These are phyloP conservation scores for Heliconius hewitsoni DNA, from an alignment of 1,140 invertebrate genomes.

Conservation along the genomic window DNA sequence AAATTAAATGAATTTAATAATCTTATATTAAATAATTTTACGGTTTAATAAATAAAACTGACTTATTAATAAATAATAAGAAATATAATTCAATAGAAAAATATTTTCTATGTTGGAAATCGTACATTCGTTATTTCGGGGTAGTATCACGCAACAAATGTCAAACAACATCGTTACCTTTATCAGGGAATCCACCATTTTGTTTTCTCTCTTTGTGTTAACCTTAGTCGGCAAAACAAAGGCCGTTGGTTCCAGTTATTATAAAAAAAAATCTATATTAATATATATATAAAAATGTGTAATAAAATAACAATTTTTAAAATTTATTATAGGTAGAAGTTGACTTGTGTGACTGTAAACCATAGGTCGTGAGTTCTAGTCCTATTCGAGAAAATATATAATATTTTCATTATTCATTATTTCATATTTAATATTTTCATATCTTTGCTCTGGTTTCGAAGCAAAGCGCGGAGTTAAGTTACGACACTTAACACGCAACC, in stretches of 20 bases:
- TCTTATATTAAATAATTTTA: neutral
- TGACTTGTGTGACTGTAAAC: no score
- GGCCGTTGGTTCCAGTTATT: neutral
- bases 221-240: constrained; percentile 30
- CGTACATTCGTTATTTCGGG: constrained; percentile 10
- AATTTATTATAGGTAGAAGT: no score
- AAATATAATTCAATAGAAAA: neutral
- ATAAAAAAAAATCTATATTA: neutral
- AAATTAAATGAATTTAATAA: neutral
- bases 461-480: no score
- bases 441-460: neutral
- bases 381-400: no score
- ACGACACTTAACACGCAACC: no score
- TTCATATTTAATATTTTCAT: neutral
- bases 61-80: neutral
- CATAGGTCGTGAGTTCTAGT: no score
- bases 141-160: constrained; percentile 24
- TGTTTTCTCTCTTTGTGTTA: constrained; percentile 41
- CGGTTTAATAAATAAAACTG: neutral
- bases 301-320: no score
- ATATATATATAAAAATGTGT: neutral
- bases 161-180: constrained; percentile 24
- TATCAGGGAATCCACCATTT: constrained; percentile 40
- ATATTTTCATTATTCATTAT: no score
- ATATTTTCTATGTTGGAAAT: neutral